Conservation (phyloP, 2,113 vertebrate genomes). For the Orthochromis malagaraziensis region DNA sequence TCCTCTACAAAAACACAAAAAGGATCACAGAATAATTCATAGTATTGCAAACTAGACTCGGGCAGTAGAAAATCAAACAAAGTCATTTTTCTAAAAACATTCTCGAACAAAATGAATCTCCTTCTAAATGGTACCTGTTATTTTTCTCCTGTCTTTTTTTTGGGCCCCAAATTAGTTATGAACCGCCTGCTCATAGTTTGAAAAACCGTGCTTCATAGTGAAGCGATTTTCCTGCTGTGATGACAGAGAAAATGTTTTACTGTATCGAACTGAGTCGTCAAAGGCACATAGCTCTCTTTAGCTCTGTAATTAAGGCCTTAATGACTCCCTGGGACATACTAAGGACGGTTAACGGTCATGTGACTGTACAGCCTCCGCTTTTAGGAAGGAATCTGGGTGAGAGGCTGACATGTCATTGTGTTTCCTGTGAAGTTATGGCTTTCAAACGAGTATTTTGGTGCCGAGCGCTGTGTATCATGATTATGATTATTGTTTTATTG, state of each 20-base stretch:
- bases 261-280: not conserved
- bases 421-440: slow-evolving; percentile 28
- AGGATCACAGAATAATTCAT: not conserved
- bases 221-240: slow-evolving; percentile 9
- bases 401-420: slow-evolving; percentile 38
- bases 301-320: slow-evolving; percentile 32
- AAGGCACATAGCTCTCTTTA: not conserved
- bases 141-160: not conserved
- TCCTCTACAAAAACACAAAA: not conserved
- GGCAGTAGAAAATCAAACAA: not conserved
- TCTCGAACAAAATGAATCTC: not conserved
- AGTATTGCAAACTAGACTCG: not conserved
- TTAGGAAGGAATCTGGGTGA: slow-evolving; percentile 19
- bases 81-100: not conserved
- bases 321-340: slow-evolving; percentile 32
- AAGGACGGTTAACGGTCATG: not conserved
- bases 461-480: not conserved
- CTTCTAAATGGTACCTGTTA: not conserved
- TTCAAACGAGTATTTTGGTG: not conserved
- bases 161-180: not conserved
- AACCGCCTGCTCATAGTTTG: not conserved
- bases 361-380: not conserved
- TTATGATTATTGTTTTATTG: not conserved
- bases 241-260: slow-evolving; percentile 33
- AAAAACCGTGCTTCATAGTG: not conserved